Evolutionary conservation across 1,140 invertebrate species (phyloP), one percentile per base, ranked within the genome.

Genomic region (Ditylenchus dipsaci): DNA sequence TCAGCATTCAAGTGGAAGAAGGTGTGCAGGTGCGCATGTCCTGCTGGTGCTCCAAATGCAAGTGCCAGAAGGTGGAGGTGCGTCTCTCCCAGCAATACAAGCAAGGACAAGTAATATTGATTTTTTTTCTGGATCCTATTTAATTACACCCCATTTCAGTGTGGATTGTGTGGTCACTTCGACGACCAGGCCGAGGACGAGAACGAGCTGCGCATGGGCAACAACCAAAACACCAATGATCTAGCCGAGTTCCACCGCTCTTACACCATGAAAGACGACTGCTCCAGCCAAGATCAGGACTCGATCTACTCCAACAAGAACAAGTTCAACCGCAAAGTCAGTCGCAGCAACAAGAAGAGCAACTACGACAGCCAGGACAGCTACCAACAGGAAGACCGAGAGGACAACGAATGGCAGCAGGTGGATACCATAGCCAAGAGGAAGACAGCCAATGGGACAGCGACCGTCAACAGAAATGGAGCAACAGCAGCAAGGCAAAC

Each of bases 371-470:
- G 67, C 27, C 27, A 53, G 21, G 42, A 67, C 17, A 68, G 57
- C 59, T 53, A 29, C 27, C 65, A 66, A 21, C 45, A 53, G n/a
- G 9, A 66, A 21, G 58, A 62, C 7, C 8, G 42, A 38, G 23
- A 33, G n/a, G 45, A 66, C 9, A 45, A 29, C 19, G 59, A 65
- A 30, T 62, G 59, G 67, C 21, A 68, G 11, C 27, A 63, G 19
- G 60, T 27, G 45, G 19, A 17, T 68, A 61, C 64, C 27, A 66
- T 13, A 59, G 59, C 56, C 30, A 5, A 42, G 38, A 47, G 5
- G 64, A 68, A 19, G 64, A 68, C 27, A 61, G 33, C 19, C 60
- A 68, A 21, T 26, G 64, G 64, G 33, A 45, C 8, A 17, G 43
- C 33, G 7, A 49, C 21, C 15, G 63, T 38, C 15, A 21, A 8